A percentile compares a stretch with the other conserved stretches of the same genome.
Conservation (phyloP, 2,113 vertebrate genomes). For the Lichenostomus cassidix region DNA sequence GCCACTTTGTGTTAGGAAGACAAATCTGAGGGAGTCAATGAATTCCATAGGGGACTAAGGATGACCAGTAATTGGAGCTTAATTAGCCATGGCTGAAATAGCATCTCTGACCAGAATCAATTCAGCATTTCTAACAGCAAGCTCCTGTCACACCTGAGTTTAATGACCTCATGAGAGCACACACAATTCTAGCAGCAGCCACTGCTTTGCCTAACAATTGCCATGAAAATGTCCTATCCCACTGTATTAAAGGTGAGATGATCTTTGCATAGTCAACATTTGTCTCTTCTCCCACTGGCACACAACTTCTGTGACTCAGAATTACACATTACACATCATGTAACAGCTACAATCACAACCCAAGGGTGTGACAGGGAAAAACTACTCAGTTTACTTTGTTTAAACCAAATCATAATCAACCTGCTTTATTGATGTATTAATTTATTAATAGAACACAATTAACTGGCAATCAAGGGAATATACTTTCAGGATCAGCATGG, state of each 20-base stretch:
- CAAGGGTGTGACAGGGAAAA: neutral
- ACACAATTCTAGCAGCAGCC: neutral
- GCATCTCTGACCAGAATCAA: neutral
- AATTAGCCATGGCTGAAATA: neutral
- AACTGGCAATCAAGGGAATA: neutral
- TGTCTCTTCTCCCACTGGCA: neutral
- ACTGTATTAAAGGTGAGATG: neutral
- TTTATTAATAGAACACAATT: neutral
- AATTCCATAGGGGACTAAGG: neutral
- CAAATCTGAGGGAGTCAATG: neutral
- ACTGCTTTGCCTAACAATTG: neutral
- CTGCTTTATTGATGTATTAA: neutral
- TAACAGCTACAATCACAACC: neutral
- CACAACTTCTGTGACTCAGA: neutral
- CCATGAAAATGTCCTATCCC: neutral
- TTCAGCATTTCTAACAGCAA: neutral
- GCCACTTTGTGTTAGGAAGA: neutral
- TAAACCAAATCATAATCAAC: neutral
- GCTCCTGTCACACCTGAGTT: neutral
- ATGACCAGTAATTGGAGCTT: neutral
- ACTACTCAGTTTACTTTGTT: neutral
- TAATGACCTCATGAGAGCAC: neutral
- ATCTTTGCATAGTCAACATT: neutral
- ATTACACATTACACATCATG: neutral
- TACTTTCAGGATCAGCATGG: neutral